Evolutionary conservation across 2,797 vertebrate species (phyloP), one percentile per base, ranked within the genome.

Genomic region (Lateolabrax maculatus): DNA sequence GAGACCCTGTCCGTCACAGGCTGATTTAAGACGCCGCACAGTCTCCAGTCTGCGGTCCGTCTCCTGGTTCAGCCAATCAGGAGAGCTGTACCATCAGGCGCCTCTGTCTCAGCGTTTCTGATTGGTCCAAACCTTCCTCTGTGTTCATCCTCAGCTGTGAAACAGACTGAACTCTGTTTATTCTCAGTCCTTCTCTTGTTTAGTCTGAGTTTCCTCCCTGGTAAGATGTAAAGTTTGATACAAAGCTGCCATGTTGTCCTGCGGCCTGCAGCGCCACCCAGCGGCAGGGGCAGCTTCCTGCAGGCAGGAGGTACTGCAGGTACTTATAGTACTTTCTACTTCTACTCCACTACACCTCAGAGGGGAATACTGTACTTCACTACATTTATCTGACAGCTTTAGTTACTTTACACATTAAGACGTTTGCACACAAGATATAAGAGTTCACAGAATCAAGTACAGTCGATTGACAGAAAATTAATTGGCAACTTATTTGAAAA

Each of bases 41-140:
- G 23, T 82, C 77, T 34, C 5, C 31, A 25, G 34, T 9, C 51
- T 31, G 44, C 29, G n/a, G 31, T 4, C 9, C 27, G n/a, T 1
- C 67, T 44, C 1, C 43, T 1, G 18, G 27, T 0, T 43, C 62
- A 62, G 60, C 83, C 85, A 89, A 90, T 83, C 81, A n/a, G 5
- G 0, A 0, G 1, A 39, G 0, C 16, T 0, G 48, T 85, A 1
- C 23, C 79, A 75, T 55, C 31, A 0, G 25, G 0, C 10, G 0
- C 0, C n/a, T 57, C 8, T 29, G 84, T 78, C 0, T 64, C 51
- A 0, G 0, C 4, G 3, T 1, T 5, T 70, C 0, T 68, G 5
- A 90, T 87, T 76, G 83, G 80, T 55, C 0, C 0, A 57, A 16
- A 36, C 7, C 8, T 36, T 58, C 25, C 13, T 34, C 53, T 81